Percentiles rank a stretch among this genome's conserved stretches.
phyloP scores from a whole-genome alignment of 2,888 invertebrate species.

The Xanthia togata region DNA sequence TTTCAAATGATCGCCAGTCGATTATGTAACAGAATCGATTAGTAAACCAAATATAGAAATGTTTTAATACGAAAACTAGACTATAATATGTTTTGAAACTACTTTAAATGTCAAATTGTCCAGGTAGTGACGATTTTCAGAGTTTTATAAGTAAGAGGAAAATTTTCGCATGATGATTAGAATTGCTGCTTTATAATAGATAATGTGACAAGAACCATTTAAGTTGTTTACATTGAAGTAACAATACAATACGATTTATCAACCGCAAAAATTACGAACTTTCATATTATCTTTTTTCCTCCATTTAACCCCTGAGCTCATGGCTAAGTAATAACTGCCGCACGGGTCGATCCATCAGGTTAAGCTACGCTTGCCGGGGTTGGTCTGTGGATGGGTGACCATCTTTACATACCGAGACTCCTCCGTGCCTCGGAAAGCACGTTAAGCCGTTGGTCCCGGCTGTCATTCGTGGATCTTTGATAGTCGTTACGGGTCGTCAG shows the following conservation, averaged over 20 bases:
- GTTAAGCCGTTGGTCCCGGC: too few species aligned
- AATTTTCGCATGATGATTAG: conserved; percentile 27
- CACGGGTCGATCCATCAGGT: too few species aligned
- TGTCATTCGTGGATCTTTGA: too few species aligned
- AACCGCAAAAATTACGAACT: not conserved
- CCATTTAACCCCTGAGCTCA: too few species aligned
- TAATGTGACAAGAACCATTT: not conserved
- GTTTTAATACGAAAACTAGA: conserved; percentile 33
- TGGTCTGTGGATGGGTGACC: too few species aligned
- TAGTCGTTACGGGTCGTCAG: too few species aligned
- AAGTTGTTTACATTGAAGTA: not conserved
- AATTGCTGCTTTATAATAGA: not conserved
- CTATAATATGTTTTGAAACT: conserved; percentile 28
- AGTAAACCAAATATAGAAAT: conserved; percentile 51
- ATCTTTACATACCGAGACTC: too few species aligned
- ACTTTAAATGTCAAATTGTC: conserved; percentile 51
- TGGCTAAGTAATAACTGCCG: too few species aligned
- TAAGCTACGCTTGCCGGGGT: too few species aligned
- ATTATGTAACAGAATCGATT: conserved; percentile 50
- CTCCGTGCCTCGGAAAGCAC: too few species aligned
- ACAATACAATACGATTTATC: not conserved
- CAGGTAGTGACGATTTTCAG: conserved; percentile 39
- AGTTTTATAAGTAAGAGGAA: conserved; percentile 6
- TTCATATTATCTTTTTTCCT: not conserved
- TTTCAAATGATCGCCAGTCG: conserved; percentile 24